Evolutionary conservation across 2,888 invertebrate genomes (phyloP), one percentile per base, ranked within the genome.

Genomic region (Galeruca laticollis): DNA sequence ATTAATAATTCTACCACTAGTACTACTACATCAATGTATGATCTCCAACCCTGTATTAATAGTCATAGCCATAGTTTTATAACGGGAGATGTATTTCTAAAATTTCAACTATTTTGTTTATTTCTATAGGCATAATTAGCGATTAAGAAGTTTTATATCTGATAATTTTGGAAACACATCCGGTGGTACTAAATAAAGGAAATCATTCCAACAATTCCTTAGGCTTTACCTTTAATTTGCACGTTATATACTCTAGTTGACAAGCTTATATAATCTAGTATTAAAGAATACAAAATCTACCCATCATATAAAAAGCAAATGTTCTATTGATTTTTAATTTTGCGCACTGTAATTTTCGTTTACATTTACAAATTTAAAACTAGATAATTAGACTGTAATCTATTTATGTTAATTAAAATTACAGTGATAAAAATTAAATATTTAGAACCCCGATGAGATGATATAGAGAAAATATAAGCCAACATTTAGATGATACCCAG

Each of bases 191-290:
- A 64, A 18, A 35, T 51, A 59, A 66, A 66, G 66, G 66, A 60
- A 66, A 66, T 66, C 66, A 66, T 66, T 66, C 66, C 21, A 63
- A 52, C 13, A 40, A 20, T n/a, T n/a, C 0, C 0, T 11, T 37
- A 11, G 37, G 33, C 33, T 33, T 33, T 33, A 9, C 37, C 11
- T 40, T 40, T 11, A 11, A 40, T 40, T 40, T 40, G 37, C 10
- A 40, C 37, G 4, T 8, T 3, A 40, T 13, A 40, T 11, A 11
- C 13, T 40, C 10, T 13, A 40, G 37, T 11, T 6, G 10, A 40
- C 37, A 40, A 40, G 37, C 37, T 43, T 43, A 15, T 43, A 43
- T 43, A 43, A 13, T 43, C n/a, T 3, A 43, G n/a, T 43, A n/a
- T 15, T 43, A 1, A 43, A 13, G 43, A 13, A 43, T 15, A 43